Percentiles rank a stretch among this genome's conserved stretches.
phyloP scores from a whole-genome alignment of 2,113 vertebrate genomes.

The Petroica traversi region DNA sequence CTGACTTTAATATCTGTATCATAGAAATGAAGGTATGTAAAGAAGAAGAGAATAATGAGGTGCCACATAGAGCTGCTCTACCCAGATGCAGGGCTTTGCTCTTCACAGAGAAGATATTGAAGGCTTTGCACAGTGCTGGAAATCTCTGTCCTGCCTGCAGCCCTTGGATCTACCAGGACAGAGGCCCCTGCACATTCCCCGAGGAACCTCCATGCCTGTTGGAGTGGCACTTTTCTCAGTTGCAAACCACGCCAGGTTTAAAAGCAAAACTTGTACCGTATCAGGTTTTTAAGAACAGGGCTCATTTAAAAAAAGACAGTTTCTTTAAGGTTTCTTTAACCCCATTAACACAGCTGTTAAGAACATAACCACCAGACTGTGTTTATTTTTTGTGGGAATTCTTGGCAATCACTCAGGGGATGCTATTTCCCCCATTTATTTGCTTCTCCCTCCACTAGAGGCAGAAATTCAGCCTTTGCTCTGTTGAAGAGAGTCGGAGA shows the following conservation, averaged over 20 bases:
- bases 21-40: not conserved
- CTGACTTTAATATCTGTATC: accelerated
- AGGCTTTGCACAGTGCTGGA: not conserved
- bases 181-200: accelerated
- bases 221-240: not conserved
- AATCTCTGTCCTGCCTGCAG: not conserved
- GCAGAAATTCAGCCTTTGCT: conserved; percentile 4
- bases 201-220: not conserved
- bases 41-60: not conserved
- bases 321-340: conserved; percentile 67
- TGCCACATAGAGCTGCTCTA: accelerated
- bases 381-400: conserved; percentile 64
- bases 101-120: not conserved
- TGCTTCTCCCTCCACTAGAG: conserved; percentile 40
- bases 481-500: not conserved
- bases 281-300: conserved; percentile 23
- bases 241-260: not conserved
- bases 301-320: conserved; percentile 50
- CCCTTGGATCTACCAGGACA: not conserved
- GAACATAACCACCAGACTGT: conserved; percentile 65
- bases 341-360: conserved; percentile 62
- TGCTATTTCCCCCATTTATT: conserved; percentile 41
- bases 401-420: conserved; percentile 54
- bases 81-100: not conserved
- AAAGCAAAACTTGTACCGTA: not conserved